These are phyloP conservation scores for Chionis minor DNA, from an alignment of 2,113 vertebrate genomes.

Conservation along the genomic window DNA sequence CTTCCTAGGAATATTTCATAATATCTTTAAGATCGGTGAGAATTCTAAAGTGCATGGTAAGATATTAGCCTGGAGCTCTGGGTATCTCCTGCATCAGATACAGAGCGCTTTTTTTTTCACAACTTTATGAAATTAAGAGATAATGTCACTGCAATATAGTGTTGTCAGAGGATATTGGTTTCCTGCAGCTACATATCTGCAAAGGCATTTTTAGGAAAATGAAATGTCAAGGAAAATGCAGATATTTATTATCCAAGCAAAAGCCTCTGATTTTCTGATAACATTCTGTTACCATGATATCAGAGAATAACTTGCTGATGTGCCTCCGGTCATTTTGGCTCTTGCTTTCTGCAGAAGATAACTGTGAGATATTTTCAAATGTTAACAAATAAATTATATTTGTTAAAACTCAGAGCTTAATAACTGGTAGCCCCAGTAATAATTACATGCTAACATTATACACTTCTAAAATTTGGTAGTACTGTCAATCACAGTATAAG, in stretches of 20 bases:
- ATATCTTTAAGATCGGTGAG: neutral
- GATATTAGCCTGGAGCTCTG: neutral
- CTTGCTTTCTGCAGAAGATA: neutral
- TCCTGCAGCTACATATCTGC: neutral
- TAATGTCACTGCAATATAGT: neutral
- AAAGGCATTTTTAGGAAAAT: slow-evolving; percentile 43
- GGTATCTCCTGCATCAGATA: neutral
- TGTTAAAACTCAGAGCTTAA: neutral
- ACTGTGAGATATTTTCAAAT: neutral
- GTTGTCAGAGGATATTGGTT: neutral
- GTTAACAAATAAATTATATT: neutral
- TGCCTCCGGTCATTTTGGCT: neutral
- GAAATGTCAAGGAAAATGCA: slow-evolving; percentile 44
- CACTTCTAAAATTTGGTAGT: neutral
- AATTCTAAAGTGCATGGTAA: neutral
- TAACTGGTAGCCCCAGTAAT: neutral
- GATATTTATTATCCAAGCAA: slow-evolving; percentile 18
- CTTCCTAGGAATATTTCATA: neutral
- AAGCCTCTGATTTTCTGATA: neutral
- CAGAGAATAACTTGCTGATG: neutral
- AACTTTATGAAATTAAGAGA: slow-evolving; percentile 34
- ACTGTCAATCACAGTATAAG: neutral
- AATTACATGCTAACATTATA: neutral
- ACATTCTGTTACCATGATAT: neutral
- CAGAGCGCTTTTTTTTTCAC: neutral